phyloP scores from a whole-genome alignment of 2,888 invertebrate species.

The Perithous albicinctus region DNA sequence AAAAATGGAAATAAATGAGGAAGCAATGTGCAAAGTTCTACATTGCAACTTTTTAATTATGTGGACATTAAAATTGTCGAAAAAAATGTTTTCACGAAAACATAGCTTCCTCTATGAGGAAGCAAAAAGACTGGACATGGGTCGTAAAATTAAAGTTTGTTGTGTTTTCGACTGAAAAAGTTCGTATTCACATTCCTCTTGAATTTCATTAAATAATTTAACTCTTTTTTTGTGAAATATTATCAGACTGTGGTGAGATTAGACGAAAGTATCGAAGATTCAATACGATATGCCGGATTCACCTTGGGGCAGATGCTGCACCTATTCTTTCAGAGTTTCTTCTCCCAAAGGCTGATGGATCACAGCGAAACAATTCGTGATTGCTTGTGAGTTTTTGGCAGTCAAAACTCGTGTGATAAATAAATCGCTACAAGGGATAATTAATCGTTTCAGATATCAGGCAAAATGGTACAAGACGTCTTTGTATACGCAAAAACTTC shows the following conservation, averaged over 20 bases:
- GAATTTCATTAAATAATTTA: neutral
- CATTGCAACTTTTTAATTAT: too few species aligned
- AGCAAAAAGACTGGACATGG: too few species aligned
- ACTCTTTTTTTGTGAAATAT: neutral
- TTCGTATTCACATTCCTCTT: neutral
- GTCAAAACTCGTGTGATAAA: neutral
- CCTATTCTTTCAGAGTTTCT: slow-evolving; percentile 34
- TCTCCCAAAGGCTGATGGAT: slow-evolving; percentile 38
- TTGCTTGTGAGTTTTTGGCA: slow-evolving; percentile 14
- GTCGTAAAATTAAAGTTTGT: too few species aligned
- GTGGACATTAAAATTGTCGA: too few species aligned
- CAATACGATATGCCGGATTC: neutral
- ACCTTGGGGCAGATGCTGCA: slow-evolving; percentile 6
- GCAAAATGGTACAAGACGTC: slow-evolving; percentile 55
- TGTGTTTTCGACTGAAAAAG: too few species aligned
- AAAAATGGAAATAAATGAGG: too few species aligned
- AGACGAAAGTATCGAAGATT: neutral
- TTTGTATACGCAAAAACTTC: slow-evolving; percentile 34
- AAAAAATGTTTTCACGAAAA: too few species aligned
- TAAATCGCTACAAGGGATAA: neutral
- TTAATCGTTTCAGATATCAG: slow-evolving; percentile 26
- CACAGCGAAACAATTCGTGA: slow-evolving; percentile 19
- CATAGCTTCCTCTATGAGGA: too few species aligned
- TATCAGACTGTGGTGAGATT: neutral
- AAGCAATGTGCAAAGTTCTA: too few species aligned